Conservation (phyloP, 2,888 invertebrate genomes). For the Glyphotaelius pellucidus region DNA sequence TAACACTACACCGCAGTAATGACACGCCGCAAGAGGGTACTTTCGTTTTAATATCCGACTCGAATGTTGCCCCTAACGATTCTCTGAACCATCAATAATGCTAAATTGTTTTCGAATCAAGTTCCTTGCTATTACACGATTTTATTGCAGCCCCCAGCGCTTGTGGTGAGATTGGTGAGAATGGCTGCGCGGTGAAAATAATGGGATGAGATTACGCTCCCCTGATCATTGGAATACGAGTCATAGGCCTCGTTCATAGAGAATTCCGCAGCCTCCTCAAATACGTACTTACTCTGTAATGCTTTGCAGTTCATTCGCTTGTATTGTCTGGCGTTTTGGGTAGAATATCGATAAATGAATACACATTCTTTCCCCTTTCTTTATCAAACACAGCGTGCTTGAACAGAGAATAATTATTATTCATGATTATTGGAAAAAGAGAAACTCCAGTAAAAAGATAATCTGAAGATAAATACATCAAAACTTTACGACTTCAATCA, state of each 20-base stretch:
- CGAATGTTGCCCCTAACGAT: constrained; percentile 10
- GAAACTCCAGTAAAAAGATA: not conserved
- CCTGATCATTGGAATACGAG: constrained; percentile 23
- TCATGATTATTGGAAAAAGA: not conserved
- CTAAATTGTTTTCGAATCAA: constrained; percentile 39
- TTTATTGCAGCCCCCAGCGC: constrained; percentile 9
- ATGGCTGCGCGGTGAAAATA: constrained; percentile 30
- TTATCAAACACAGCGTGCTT: not conserved
- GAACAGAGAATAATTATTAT: not conserved
- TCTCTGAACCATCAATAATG: constrained; percentile 23
- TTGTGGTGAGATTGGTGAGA: constrained; percentile 18
- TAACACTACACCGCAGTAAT: not conserved
- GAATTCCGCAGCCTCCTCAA: constrained; percentile 1
- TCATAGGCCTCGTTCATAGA: constrained; percentile 20
- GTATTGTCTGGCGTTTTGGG: not conserved
- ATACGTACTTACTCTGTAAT: not conserved
- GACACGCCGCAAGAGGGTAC: not conserved
- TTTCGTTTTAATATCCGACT: constrained; percentile 3
- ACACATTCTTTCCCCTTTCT: not conserved
- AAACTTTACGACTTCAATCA: not conserved
- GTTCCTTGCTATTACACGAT: constrained; percentile 16
- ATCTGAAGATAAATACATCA: not conserved
- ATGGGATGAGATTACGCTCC: constrained; percentile 21
- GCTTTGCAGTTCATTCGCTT: not conserved
- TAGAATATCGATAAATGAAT: not conserved